Base-by-base conservation (phyloP, 30 jellyfish, hydroid and myxozoan species). In the Hydra vulgaris region DNA sequence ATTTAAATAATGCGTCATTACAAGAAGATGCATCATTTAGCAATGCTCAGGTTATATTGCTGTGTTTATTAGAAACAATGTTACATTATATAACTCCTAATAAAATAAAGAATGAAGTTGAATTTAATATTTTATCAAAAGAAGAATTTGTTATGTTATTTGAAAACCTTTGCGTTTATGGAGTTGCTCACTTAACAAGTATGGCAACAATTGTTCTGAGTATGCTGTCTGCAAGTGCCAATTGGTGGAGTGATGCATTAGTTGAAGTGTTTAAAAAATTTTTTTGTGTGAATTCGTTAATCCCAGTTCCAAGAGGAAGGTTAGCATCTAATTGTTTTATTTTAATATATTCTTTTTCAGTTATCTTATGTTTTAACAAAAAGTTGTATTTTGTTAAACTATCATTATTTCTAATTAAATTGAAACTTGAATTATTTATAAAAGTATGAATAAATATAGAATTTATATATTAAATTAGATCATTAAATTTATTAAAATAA, bases 221-320 rank as follows among this genome's bases (percentile, higher is more conserved):
- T 53, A 70, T 83, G 66, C 55, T 90, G 27, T 82, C 90, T 71
- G 90, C 61, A 23, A 70, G 52, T 15, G 81, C 74, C 25, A 83
- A 81, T 0, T 90, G 97, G 97, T 90, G 97, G 97, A 69, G 85
- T 52, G 89, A 79, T 53, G 88, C 85, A 55, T 73, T 90, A 18
- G 73, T 81, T 21, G 66, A 76, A 17, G 72, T 83, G 23, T 86
- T 85, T 70, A 72, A 80, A 75, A 68, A 82, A 69, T 86, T 87
- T 54, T 90, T 85, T 82, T 81, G 74, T 40, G 88, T 74, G 61
- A 76, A 83, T 15, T 56, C 86, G 7, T 7, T 84, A 7, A 77
- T 70, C 72, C 80, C 87, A 21, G 78, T 82, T 53, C 95, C 95
- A 0, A 75, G 80, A 66, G 78, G 83, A 70, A 90, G 97, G 97